Evolutionary conservation across 2,113 vertebrate species (phyloP).

Genomic region (Antechinus stuartii): DNA sequence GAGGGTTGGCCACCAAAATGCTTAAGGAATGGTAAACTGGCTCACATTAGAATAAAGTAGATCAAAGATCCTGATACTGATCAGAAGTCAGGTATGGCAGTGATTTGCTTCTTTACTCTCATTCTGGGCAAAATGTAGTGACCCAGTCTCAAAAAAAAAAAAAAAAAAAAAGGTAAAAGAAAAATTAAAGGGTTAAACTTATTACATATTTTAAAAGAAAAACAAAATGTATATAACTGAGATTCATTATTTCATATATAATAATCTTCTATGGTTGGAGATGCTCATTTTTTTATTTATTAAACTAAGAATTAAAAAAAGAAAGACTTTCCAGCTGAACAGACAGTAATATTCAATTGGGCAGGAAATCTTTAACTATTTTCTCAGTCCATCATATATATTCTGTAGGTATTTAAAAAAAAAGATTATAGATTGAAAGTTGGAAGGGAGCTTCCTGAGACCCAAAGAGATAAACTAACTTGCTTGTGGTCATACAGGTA

Average conservation of each 20-base stretch:
- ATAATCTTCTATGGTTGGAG: neutral
- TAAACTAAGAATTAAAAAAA: neutral
- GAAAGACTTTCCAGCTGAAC: neutral
- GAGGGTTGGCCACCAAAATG: neutral
- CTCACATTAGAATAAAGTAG: neutral
- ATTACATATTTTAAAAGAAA: neutral
- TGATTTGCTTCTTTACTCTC: neutral
- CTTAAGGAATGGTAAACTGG: neutral
- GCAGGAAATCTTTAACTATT: neutral
- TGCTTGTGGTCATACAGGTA: neutral
- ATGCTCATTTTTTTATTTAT: neutral
- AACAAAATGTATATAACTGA: neutral
- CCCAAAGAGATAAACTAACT: neutral
- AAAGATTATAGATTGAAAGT: neutral
- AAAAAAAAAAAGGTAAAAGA: neutral
- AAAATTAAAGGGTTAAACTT: neutral
- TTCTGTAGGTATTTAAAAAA: neutral
- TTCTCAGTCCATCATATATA: neutral
- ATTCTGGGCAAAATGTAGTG: neutral
- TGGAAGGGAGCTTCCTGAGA: neutral
- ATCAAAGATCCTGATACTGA: neutral
- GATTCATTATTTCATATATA: neutral
- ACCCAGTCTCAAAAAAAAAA: neutral
- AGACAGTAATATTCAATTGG: neutral
- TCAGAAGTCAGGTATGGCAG: neutral